These are phyloP conservation scores for Thunnus albacares DNA, from an alignment of 2,797 vertebrate genomes.

Conservation along the genomic window DNA sequence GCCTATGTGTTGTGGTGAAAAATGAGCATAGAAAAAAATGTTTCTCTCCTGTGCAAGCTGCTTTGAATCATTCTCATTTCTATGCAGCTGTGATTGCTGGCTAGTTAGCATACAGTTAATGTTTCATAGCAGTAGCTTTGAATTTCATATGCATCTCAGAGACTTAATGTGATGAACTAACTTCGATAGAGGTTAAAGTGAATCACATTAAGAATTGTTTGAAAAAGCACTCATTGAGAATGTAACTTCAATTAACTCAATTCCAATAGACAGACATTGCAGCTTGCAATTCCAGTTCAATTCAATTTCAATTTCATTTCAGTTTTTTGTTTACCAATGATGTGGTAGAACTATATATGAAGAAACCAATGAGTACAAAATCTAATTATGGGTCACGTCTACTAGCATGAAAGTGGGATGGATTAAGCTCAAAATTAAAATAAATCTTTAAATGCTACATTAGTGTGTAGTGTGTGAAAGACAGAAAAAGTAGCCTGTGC, in stretches of 20 bases:
- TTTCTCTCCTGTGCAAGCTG: slow-evolving; percentile 2
- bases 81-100: slow-evolving; percentile 9
- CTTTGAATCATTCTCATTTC: slow-evolving; percentile 17
- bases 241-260: neutral
- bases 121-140: slow-evolving; percentile 8
- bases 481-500: neutral
- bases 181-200: neutral
- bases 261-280: neutral
- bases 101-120: slow-evolving; percentile 2
- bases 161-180: too few relatives aligned
- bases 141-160: neutral
- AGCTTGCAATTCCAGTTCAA: neutral
- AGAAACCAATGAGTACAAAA: neutral
- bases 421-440: neutral
- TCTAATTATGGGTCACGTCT: neutral
- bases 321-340: neutral
- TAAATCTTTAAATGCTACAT: slow-evolving; percentile 35
- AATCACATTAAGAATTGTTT: slow-evolving; percentile 18
- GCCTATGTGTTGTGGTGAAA: neutral
- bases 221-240: neutral
- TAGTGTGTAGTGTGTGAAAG: slow-evolving; percentile 22
- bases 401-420: neutral
- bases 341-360: neutral
- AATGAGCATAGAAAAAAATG: slow-evolving; percentile 7
- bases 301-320: neutral